A percentile compares a stretch with the other conserved stretches of the same genome.
Conservation (phyloP, 2,113 vertebrate genomes). For the Dermatemys mawii region DNA sequence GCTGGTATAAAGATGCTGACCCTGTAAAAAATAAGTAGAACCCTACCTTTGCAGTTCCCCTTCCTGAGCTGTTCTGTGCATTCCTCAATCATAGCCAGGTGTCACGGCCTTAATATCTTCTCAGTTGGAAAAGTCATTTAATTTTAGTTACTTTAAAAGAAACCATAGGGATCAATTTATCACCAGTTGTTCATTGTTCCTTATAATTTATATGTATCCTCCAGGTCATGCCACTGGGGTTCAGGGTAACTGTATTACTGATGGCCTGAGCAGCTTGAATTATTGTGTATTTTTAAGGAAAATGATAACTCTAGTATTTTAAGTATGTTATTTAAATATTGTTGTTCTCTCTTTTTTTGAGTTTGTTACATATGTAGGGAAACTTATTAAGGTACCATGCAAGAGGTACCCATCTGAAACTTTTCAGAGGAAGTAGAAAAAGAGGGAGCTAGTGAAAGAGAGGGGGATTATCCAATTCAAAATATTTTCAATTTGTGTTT, state of each 20-base stretch:
- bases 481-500: background rate
- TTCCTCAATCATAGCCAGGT: background rate
- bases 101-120: background rate
- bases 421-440: background rate
- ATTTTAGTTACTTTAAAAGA: constrained; percentile 13
- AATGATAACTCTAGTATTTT: background rate
- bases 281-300: background rate
- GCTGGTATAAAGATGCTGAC: background rate
- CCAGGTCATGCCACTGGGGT: background rate
- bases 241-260: background rate
- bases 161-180: constrained; percentile 4
- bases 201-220: constrained; percentile 15
- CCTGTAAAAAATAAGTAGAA: background rate
- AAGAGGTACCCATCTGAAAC: background rate
- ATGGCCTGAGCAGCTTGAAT: background rate
- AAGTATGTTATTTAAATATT: background rate
- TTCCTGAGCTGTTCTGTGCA: background rate
- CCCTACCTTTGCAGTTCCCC: background rate
- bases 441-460: background rate
- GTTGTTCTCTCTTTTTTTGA: background rate
- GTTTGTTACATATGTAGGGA: background rate
- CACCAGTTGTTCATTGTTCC: constrained; percentile 14
- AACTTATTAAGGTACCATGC: background rate
- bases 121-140: constrained; percentile 8
- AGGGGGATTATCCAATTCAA: background rate